Evolutionary conservation across 2,113 vertebrate species (phyloP), one percentile per base, ranked within the genome.

Genomic region (Phoxinus phoxinus): DNA sequence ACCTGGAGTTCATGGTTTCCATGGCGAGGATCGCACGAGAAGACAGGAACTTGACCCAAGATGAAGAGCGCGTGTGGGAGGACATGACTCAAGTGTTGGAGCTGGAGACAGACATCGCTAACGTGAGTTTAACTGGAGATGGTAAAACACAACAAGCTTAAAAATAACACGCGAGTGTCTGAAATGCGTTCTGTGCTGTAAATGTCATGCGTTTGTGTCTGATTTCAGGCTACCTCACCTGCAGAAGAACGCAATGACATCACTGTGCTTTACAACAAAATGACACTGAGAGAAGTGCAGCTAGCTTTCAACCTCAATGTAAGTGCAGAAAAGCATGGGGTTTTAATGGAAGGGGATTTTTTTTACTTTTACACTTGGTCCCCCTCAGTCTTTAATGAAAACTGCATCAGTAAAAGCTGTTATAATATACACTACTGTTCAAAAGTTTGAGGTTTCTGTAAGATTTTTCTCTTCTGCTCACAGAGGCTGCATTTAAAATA

Each of bases 231-330:
- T 87, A 97, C 97, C 0, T 96, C 92, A 12, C 95, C 97, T 8
- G 95, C 93, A 81, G 97, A 99, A 86, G 97, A 98, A 59, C 95
- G 98, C n/a, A 97, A 97, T 0, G 97, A 99, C 30, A 95, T 98
- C 78, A 99, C 97, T 0, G 63, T 96, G 85, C 92, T 99, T n/a
- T 99, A 99, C 94, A 96, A 97, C 92, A 96, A 97, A 93, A 97
- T 99, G 96, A 94, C 93, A 32, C 91, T 99, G 25, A 86, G 71
- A 10, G 94, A 97, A 80, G 94, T 99, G 0, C 97, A 98, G 94
- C 93, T 91, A 73, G 94, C 92, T 71, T 98, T 96, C 85, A 59
- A 81, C 19, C 85, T 99, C 81, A 96, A 96, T 4, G 98, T 98
- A 89, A 94, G 97, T 93, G 19, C 48, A 32, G 74, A 37, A 51